Evolutionary conservation across 2,113 vertebrate species (phyloP).

Genomic region (Brachyhypopomus gauderio): DNA sequence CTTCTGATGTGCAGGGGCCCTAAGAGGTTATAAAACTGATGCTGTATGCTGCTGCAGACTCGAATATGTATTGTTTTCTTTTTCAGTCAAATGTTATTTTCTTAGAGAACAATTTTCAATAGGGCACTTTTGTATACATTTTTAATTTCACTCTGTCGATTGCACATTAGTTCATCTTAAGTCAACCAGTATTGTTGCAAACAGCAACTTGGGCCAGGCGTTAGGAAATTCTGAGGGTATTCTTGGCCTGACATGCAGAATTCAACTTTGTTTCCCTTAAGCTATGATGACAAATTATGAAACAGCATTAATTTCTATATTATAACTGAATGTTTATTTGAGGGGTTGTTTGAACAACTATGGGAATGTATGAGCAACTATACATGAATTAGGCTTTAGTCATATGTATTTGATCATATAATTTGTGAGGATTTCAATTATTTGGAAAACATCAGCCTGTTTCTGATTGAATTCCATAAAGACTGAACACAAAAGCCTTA

Average conservation of each 20-base stretch:
- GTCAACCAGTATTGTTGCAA: slow-evolving; percentile 22
- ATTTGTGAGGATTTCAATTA: not conserved
- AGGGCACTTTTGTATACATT: slow-evolving; percentile 39
- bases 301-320: slow-evolving; percentile 44
- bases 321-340: not conserved
- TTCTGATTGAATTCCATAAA: not conserved
- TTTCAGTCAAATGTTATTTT: not conserved
- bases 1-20: slow-evolving; percentile 39
- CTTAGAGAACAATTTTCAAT: slow-evolving; percentile 38
- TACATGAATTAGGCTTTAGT: not conserved
- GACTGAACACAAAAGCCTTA: not conserved
- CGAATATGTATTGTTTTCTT: not conserved
- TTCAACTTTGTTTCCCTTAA: not conserved
- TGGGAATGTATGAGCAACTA: not conserved
- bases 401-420: not conserved
- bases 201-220: not conserved
- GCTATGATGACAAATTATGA: not conserved
- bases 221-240: slow-evolving; percentile 4
- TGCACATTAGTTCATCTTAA: slow-evolving; percentile 25
- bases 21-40: slow-evolving; percentile 23
- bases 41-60: slow-evolving; percentile 51
- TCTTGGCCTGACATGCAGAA: too few relatives aligned
- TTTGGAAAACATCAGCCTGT: not conserved
- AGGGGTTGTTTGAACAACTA: not conserved
- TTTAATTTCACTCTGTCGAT: slow-evolving; percentile 13